phyloP scores from a whole-genome alignment of 2,113 vertebrate species.

The Oryzias javanicus region DNA sequence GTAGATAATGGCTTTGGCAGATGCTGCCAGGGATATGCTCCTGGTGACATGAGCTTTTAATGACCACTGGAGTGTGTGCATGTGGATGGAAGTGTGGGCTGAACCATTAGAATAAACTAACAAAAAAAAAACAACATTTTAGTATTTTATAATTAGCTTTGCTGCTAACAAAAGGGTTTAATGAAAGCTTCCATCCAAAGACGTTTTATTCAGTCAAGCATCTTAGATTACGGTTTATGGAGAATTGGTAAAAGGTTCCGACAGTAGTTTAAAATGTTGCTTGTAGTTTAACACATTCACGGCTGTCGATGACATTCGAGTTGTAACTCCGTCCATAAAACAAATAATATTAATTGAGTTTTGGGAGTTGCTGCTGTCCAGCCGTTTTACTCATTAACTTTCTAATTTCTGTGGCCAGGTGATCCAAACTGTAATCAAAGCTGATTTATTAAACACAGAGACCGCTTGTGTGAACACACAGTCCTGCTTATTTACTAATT shows the following conservation, averaged over 20 bases:
- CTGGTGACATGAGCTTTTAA: slow-evolving; percentile 58
- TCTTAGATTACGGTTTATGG: slow-evolving; percentile 9
- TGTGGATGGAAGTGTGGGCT: slow-evolving; percentile 11
- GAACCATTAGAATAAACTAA: slow-evolving; percentile 13
- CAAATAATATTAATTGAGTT: slow-evolving; percentile 6
- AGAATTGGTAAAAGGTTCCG: not conserved
- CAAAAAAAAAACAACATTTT: slow-evolving; percentile 29
- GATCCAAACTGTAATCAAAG: slow-evolving; percentile 29
- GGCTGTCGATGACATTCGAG: not conserved
- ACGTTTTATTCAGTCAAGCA: slow-evolving; percentile 6
- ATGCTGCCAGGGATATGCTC: slow-evolving; percentile 55
- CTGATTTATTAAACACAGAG: not conserved
- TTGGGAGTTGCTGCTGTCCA: slow-evolving; percentile 17
- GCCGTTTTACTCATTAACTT: slow-evolving; percentile 27
- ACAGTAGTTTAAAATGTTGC: no score
- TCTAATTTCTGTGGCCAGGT: slow-evolving; percentile 20
- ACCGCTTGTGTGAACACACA: slow-evolving; percentile 11
- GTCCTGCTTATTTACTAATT: not conserved
- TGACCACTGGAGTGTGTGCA: slow-evolving; percentile 46
- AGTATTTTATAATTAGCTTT: slow-evolving; percentile 29
- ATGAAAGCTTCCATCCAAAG: slow-evolving; percentile 18
- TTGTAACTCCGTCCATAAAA: slow-evolving; percentile 5
- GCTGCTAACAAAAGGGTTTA: slow-evolving; percentile 20
- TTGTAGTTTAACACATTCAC: no score
- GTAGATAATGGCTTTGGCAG: slow-evolving; percentile 71